phyloP scores from a whole-genome alignment of 1,140 invertebrate genomes.

The Charaxes varanes region DNA sequence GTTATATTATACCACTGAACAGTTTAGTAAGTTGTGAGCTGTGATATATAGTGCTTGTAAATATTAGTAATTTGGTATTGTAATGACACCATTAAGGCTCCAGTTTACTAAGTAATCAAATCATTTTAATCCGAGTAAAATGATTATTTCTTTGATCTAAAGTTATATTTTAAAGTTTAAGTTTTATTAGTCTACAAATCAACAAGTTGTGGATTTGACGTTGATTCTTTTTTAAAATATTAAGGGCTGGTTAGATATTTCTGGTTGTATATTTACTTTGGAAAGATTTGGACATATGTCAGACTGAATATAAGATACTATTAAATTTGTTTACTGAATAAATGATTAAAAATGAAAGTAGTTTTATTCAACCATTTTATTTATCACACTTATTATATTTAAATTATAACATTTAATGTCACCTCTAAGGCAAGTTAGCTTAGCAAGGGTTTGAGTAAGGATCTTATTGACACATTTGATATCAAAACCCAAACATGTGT shows the following conservation, averaged over 20 bases:
- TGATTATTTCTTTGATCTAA: not conserved
- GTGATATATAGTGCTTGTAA: constrained; percentile 67
- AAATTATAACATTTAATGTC: no score
- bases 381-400: constrained; percentile 3
- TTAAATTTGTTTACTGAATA: constrained; percentile 57
- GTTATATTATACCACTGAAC: constrained; percentile 9
- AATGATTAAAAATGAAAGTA: constrained; percentile 35
- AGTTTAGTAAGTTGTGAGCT: constrained; percentile 55
- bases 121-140: not conserved
- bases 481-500: constrained; percentile 67
- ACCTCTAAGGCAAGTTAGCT: no score
- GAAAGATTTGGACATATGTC: constrained; percentile 54
- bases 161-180: constrained; percentile 2
- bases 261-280: constrained; percentile 47
- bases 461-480: constrained; percentile 57
- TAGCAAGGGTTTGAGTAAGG: constrained; percentile 53
- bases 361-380: constrained; percentile 18
- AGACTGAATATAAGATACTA: constrained; percentile 65
- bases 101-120: not conserved
- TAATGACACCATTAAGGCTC: constrained; percentile 1
- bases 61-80: constrained; percentile 44
- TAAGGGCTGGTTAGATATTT: constrained; percentile 23
- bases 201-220: constrained; percentile 17
- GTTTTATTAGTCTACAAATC: constrained; percentile 14
- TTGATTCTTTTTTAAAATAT: constrained; percentile 22